Evolutionary conservation across 1,140 invertebrate species (phyloP).

Genomic region (Drosophila azteca): DNA sequence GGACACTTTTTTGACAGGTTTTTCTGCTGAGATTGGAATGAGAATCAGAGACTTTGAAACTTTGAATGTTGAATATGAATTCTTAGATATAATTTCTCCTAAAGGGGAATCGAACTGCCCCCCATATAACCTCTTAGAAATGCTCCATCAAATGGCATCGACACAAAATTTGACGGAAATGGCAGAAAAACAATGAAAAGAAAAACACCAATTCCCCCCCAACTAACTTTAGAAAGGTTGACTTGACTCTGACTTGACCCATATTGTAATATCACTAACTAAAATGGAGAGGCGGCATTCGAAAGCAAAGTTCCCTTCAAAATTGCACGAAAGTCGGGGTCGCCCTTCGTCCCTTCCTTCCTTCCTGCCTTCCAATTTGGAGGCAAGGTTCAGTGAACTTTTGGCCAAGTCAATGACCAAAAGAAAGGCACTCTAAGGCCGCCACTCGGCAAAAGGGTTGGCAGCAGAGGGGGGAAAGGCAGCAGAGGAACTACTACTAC

Average conservation of each 20-base stretch:
- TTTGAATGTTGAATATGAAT: too few relatives aligned
- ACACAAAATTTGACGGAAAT: neutral
- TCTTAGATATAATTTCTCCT: too few relatives aligned
- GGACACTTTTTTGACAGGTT: too few relatives aligned
- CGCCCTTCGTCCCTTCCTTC: slow-evolving; percentile 7
- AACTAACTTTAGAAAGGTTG: slow-evolving; percentile 31
- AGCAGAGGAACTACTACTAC: neutral
- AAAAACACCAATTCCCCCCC: slow-evolving; percentile 16
- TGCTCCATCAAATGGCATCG: too few relatives aligned
- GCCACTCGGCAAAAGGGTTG: slow-evolving; percentile 8
- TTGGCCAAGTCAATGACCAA: slow-evolving; percentile 52
- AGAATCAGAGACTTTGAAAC: too few relatives aligned
- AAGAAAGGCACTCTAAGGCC: slow-evolving; percentile 51
- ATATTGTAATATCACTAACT: slow-evolving; percentile 25
- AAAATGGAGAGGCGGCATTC: slow-evolving; percentile 9
- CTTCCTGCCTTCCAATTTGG: slow-evolving; percentile 6
- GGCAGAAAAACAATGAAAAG: neutral
- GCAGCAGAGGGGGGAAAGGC: slow-evolving; percentile 3
- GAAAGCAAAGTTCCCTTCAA: slow-evolving; percentile 36
- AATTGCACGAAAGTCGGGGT: slow-evolving; percentile 36
- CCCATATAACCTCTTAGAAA: too few relatives aligned
- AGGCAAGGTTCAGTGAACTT: slow-evolving; percentile 40
- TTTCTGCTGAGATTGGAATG: too few relatives aligned
- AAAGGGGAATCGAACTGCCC: too few relatives aligned
- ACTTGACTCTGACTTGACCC: slow-evolving; percentile 20